Base-by-base conservation (phyloP, 1,140 invertebrate species). In the Drosophila quadrilineata region DNA sequence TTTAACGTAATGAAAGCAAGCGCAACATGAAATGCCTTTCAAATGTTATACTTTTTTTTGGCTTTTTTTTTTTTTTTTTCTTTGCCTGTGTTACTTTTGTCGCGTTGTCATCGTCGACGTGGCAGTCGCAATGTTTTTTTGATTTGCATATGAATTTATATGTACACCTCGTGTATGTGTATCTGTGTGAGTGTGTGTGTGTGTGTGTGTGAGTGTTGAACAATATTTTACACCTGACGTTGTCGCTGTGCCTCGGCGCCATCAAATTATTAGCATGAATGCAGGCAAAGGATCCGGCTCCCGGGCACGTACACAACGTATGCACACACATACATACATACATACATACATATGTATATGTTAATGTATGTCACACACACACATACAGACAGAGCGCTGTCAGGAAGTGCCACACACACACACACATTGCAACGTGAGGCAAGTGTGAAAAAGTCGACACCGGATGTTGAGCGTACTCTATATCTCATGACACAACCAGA, bases 231-330 rank as follows among this genome's bases (percentile, higher is more conserved):
- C 79, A 85, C 79, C 74, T 85, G 79, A 85, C 67, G 71, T 75
- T 70, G 69, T 76, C 54, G 69, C 54, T 57, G 46, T 41, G 58
- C 48, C 71, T 31, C 19, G 69, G 60, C 75, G 79, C 65, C 79
- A 79, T 75, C 75, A 85, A 79, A 86, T 85, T 85, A 85, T 85
- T 85, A 86, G 80, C 79, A 86, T 85, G 79, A 75, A 68, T 85
- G 80, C 75, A 68, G 71, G 75, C 71, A 75, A 85, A 77, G 64
- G 63, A 75, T 75, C 59, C 69, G 40, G 45, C 65, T 63, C 58
- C 65, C 26, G 22, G 22, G 22, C 46, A 70, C 50, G 35, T 57
- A 31, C 19, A 54, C n/a, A 43, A 16, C 24, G 14, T 10, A 19
- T 12, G 19, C 29, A n/a, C 66, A 53, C 19, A 14, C 19, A n/a